Evolutionary conservation across 2,888 invertebrate genomes (phyloP).

Genomic region (Agrochola litura): DNA sequence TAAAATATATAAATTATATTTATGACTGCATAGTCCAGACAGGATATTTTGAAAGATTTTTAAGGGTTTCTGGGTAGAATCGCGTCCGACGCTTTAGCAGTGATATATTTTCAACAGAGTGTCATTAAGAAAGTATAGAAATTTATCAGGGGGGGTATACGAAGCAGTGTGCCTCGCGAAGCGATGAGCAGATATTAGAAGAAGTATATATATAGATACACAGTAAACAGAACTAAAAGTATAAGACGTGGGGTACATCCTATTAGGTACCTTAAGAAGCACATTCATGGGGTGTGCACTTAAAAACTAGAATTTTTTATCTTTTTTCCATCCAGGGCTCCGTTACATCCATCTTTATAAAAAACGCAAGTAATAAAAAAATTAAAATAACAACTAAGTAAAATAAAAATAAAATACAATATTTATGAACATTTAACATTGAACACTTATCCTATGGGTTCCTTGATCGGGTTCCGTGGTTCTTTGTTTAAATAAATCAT

Average conservation of each 20-base stretch:
- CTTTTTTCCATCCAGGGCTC: conserved; percentile 87
- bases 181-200: conserved; percentile 82
- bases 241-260: conserved; percentile 83
- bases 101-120: conserved; percentile 79
- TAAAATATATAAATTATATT: conserved; percentile 15
- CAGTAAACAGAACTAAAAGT: conserved; percentile 81
- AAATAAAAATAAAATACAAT: conserved; percentile 72
- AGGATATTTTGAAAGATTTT: not conserved
- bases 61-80: conserved; percentile 67
- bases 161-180: conserved; percentile 89
- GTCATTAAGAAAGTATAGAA: conserved; percentile 75
- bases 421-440: conserved; percentile 77
- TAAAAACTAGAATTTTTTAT: conserved; percentile 79
- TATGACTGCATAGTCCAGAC: not conserved
- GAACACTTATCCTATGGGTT: conserved; percentile 77
- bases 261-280: conserved; percentile 86
- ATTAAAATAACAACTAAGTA: conserved; percentile 61
- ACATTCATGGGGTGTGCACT: conserved; percentile 90
- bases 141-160: conserved; percentile 79
- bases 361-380: conserved; percentile 72
- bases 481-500: conserved; percentile 64
- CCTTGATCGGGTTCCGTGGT: conserved; percentile 64
- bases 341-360: conserved; percentile 76
- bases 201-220: conserved; percentile 79
- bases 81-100: conserved; percentile 78